phyloP scores from a whole-genome alignment of 1,140 invertebrate genomes.

The Leptonema lineaticorne region DNA sequence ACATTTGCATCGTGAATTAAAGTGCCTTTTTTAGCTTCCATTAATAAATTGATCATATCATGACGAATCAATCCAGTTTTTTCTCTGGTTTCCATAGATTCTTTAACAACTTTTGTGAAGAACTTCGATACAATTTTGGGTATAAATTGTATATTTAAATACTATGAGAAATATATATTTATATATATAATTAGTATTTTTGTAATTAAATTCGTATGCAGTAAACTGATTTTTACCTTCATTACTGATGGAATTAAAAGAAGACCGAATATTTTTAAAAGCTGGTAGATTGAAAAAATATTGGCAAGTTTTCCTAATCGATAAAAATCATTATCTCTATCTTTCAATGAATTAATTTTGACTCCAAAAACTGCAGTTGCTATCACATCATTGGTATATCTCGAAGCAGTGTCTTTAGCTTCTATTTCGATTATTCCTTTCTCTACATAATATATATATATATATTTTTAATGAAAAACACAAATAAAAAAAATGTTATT shows the following conservation, averaged over 20 bases:
- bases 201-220: too few relatives aligned
- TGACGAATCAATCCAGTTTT: constrained; percentile 40
- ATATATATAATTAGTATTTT: too few relatives aligned
- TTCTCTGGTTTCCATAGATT: constrained; percentile 41
- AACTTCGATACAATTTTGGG: constrained; percentile 31
- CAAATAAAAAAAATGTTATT: too few relatives aligned
- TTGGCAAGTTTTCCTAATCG: constrained; percentile 49
- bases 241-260: constrained; percentile 1
- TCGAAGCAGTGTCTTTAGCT: constrained; percentile 55
- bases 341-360: constrained; percentile 57
- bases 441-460: neutral
- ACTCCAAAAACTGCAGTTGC: constrained; percentile 59
- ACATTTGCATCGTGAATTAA: constrained; percentile 42
- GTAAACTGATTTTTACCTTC: too few relatives aligned
- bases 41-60: constrained; percentile 47
- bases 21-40: constrained; percentile 42
- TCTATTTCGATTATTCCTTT: constrained; percentile 43
- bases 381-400: constrained; percentile 63
- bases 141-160: constrained; percentile 7
- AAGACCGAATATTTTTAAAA: constrained; percentile 26
- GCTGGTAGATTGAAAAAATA: constrained; percentile 1
- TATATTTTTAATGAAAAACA: too few relatives aligned
- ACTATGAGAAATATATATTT: too few relatives aligned
- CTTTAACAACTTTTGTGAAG: constrained; percentile 43
- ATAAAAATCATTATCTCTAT: constrained; percentile 57